phyloP scores from a whole-genome alignment of 2,113 vertebrate species.

The Pipa parva region DNA sequence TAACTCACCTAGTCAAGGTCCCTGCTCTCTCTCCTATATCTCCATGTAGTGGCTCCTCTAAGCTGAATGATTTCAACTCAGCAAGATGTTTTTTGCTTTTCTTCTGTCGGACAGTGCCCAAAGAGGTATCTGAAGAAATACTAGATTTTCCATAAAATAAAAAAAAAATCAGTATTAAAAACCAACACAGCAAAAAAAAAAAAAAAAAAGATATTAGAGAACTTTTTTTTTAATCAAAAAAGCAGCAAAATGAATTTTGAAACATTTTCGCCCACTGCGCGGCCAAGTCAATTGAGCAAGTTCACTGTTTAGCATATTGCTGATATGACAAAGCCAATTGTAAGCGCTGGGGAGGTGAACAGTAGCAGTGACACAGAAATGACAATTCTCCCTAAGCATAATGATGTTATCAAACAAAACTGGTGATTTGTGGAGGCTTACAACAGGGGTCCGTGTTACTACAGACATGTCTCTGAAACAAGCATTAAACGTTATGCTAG shows the following conservation, averaged over 20 bases:
- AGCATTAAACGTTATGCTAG: too few relatives aligned
- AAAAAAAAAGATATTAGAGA: not conserved
- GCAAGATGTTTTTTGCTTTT: constrained; percentile 51
- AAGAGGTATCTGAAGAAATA: not conserved
- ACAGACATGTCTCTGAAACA: too few relatives aligned
- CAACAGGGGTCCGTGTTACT: too few relatives aligned
- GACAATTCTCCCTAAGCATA: too few relatives aligned
- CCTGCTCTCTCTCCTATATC: not conserved
- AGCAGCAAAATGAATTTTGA: not conserved
- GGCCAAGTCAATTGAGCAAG: too few relatives aligned
- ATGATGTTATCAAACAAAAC: too few relatives aligned
- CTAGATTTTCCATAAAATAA: constrained; percentile 1
- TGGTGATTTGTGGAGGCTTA: too few relatives aligned
- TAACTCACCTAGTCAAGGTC: constrained; percentile 19
- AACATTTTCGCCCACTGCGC: too few relatives aligned
- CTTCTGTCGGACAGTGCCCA: constrained; percentile 54
- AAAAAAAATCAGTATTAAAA: not conserved
- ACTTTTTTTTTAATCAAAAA: not conserved
- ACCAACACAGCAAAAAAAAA: not conserved
- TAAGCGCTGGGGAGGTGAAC: too few relatives aligned
- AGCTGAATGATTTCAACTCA: constrained; percentile 62
- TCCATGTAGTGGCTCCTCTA: constrained; percentile 58
- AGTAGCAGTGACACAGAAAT: too few relatives aligned
- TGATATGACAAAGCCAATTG: too few relatives aligned
- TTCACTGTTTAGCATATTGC: too few relatives aligned